Percentiles rank a stretch among this genome's conserved stretches.
phyloP scores from a whole-genome alignment of 2,888 invertebrate genomes.

The Pogonocherus hispidulus region DNA sequence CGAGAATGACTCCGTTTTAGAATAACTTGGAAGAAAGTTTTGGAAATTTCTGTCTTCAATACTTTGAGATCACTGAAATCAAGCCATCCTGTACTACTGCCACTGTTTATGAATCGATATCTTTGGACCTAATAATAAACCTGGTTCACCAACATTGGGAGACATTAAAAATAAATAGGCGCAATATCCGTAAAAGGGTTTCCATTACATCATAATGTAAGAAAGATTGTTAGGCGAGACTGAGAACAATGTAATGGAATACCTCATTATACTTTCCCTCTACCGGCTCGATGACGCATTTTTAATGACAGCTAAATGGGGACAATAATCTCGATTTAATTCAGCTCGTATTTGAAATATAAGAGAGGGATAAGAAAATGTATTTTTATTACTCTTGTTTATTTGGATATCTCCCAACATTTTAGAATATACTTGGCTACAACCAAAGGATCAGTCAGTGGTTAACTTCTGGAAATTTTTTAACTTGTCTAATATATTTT shows the following conservation, averaged over 20 bases:
- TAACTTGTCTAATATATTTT: no score
- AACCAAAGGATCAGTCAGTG: no score
- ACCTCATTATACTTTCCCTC: not conserved
- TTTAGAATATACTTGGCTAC: no score
- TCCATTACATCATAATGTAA: not conserved
- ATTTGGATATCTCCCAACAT: no score
- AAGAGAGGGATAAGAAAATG: no score
- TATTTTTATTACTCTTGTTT: no score
- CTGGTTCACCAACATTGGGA: not conserved
- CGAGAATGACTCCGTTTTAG: no score
- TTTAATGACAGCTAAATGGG: not conserved
- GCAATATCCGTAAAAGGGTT: not conserved
- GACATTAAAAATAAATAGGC: not conserved
- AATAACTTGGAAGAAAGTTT: no score
- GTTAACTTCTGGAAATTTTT: no score
- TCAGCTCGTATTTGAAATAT: not conserved
- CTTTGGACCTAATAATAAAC: not conserved
- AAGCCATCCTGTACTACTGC: no score
- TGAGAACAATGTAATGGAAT: not conserved
- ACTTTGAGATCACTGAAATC: no score
- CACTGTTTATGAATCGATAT: not conserved
- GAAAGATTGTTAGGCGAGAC: not conserved
- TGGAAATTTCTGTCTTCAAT: no score
- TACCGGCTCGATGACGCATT: not conserved
- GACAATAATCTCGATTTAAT: slow-evolving; percentile 2